A percentile compares a stretch with the other conserved stretches of the same genome.
Evolutionary conservation across 2,888 invertebrate genomes (phyloP).

Genomic region (Heliconius charithonia): DNA sequence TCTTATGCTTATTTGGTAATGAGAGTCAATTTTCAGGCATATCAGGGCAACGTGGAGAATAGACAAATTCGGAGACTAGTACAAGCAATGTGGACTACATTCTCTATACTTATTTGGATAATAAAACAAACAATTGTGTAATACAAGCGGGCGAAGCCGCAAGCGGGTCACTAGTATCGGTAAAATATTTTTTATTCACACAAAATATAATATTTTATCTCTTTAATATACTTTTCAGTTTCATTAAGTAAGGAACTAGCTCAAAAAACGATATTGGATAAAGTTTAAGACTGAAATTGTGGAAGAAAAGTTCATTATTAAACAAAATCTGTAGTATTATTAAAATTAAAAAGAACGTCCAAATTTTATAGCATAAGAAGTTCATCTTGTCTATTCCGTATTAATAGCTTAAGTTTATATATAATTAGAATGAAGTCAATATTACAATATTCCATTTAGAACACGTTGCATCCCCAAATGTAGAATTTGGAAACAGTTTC

Average conservation of each 20-base stretch:
- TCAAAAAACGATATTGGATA: conserved; percentile 8
- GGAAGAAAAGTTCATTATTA: conserved; percentile 27
- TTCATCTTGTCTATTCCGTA: background rate
- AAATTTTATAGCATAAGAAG: background rate
- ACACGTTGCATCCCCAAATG: no score
- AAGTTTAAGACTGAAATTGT: conserved; percentile 26
- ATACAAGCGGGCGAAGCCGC: no score
- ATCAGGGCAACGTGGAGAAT: no score
- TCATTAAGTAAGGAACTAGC: conserved; percentile 1
- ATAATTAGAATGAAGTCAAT: background rate
- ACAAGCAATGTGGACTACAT: no score
- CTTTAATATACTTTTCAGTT: background rate
- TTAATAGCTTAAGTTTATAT: background rate
- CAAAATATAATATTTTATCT: background rate
- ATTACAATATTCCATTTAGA: background rate
- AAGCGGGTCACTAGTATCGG: no score
- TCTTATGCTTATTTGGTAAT: no score
- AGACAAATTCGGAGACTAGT: no score
- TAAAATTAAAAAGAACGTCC: background rate
- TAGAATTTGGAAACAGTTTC: no score
- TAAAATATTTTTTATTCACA: background rate
- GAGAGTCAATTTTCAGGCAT: no score
- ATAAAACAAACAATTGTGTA: no score
- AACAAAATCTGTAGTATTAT: background rate
- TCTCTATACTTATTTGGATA: no score